phyloP scores from a whole-genome alignment of 2,888 invertebrate species.

The Patella pellucida region DNA sequence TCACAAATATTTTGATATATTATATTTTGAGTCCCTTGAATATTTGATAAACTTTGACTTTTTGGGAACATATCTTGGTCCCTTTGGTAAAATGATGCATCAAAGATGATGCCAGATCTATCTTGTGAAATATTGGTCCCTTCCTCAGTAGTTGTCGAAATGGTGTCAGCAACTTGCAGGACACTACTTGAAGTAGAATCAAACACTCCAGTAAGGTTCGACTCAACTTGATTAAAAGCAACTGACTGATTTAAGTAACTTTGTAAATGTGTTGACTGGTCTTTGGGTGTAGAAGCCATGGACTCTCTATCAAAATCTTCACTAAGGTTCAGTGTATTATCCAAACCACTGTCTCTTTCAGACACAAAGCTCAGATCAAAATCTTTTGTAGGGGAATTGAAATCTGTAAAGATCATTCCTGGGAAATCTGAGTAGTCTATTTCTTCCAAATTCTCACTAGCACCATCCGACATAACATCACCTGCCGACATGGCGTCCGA shows the following conservation, averaged over 20 bases:
- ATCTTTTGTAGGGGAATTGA: neutral
- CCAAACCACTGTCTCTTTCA: conserved; percentile 21
- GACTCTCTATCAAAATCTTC: neutral
- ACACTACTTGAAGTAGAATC: neutral
- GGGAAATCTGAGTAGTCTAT: conserved; percentile 11
- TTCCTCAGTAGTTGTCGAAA: neutral
- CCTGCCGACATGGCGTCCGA: conserved; percentile 25
- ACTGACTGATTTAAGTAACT: neutral
- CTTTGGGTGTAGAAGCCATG: neutral
- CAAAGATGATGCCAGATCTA: neutral
- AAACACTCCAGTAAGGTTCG: neutral
- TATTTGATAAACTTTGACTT: neutral
- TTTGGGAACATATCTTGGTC: neutral
- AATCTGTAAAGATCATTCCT: neutral
- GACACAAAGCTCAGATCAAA: conserved; percentile 15
- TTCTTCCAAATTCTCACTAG: conserved; percentile 23
- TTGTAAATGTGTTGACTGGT: neutral
- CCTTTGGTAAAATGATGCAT: neutral
- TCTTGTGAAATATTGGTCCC: neutral
- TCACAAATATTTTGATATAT: conserved; percentile 4
- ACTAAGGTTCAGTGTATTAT: conserved; percentile 13
- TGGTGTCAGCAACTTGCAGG: neutral
- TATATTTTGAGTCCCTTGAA: neutral
- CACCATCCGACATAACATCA: conserved; percentile 26
- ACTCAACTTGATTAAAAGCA: neutral